Conservation (phyloP, 2,888 invertebrate genomes). For the Serrognathus titanus region DNA sequence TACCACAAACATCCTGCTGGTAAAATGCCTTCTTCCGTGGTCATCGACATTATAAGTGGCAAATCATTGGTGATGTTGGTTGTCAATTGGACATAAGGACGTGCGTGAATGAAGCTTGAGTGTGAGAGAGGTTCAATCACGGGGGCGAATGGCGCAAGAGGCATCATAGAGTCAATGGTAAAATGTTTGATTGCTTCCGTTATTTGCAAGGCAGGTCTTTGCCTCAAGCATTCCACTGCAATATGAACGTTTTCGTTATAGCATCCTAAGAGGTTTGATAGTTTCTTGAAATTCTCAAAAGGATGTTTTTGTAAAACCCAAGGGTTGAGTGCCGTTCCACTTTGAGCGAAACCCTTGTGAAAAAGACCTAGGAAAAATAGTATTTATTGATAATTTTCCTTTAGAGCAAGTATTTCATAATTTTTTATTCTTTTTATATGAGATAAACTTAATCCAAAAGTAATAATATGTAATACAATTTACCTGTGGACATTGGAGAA, state of each 20-base stretch:
- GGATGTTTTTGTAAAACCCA: slow-evolving; percentile 52
- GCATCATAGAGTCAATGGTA: slow-evolving; percentile 37
- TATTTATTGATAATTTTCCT: neutral
- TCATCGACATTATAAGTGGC: slow-evolving; percentile 9
- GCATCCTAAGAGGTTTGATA: slow-evolving; percentile 60
- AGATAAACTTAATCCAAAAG: neutral
- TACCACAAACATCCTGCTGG: neutral
- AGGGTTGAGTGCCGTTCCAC: slow-evolving; percentile 61
- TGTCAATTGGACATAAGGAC: neutral
- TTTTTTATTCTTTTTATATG: neutral
- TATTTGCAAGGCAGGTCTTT: slow-evolving; percentile 56
- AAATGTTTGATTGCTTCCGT: slow-evolving; percentile 49
- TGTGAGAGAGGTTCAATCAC: slow-evolving; percentile 52
- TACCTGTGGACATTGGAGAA: slow-evolving; percentile 56
- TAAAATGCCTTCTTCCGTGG: slow-evolving; percentile 6
- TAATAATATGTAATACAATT: no score
- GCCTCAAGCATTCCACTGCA: slow-evolving; percentile 60
- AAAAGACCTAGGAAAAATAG: slow-evolving; percentile 48
- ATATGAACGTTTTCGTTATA: slow-evolving; percentile 50
- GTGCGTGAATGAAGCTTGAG: neutral
- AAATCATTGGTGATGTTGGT: neutral
- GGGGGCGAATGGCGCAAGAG: slow-evolving; percentile 66
- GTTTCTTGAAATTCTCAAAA: slow-evolving; percentile 54
- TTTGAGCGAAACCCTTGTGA: slow-evolving; percentile 60
- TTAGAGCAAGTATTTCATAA: neutral